Conservation (phyloP, 2,888 invertebrate genomes). For the Hartigia nigra region DNA sequence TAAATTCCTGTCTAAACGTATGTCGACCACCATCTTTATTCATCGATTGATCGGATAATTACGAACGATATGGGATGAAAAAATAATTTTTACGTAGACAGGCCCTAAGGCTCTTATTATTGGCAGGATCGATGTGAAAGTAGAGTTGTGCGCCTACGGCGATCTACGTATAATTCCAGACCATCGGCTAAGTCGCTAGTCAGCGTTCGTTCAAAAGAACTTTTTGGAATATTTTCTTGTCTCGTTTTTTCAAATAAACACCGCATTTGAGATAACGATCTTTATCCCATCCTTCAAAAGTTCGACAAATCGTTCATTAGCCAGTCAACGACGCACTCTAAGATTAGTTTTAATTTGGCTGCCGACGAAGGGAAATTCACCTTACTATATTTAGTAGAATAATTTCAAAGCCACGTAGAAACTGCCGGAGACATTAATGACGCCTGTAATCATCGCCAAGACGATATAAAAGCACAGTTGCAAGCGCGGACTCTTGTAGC, state of each 20-base stretch:
- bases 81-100: neutral
- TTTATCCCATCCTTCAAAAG: neutral
- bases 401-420: neutral
- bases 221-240: neutral
- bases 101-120: neutral
- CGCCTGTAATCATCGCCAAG: neutral
- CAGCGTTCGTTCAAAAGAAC: neutral
- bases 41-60: constrained; percentile 1
- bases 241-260: neutral
- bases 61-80: constrained; percentile 2
- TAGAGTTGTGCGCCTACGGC: constrained; percentile 1
- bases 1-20: neutral
- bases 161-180: neutral
- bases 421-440: neutral
- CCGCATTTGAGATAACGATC: neutral
- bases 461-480: neutral
- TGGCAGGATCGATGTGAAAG: neutral
- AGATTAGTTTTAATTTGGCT: neutral
- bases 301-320: neutral
- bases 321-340: neutral
- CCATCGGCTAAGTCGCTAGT: neutral
- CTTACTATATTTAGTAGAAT: neutral
- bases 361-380: neutral
- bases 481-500: neutral
- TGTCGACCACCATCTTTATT: neutral